phyloP scores from a whole-genome alignment of 2,113 vertebrate species.

The Tringa solitaria region DNA sequence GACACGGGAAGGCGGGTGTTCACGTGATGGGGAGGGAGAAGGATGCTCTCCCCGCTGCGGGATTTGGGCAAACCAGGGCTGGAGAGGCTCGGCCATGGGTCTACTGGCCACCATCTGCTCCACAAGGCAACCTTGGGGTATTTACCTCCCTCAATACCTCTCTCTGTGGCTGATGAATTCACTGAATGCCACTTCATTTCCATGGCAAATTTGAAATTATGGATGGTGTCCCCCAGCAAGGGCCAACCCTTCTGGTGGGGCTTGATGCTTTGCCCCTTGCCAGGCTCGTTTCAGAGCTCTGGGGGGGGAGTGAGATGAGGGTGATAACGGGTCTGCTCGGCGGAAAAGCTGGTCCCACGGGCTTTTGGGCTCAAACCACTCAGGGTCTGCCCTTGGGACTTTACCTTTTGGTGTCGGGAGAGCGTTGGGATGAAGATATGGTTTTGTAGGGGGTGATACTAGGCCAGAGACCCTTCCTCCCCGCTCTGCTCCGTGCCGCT shows the following conservation, averaged over 20 bases:
- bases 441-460: neutral
- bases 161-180: neutral
- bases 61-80: neutral
- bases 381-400: neutral
- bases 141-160: neutral
- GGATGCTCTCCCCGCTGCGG: accelerated
- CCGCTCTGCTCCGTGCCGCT: accelerated
- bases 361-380: neutral
- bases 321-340: neutral
- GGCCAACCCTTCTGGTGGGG: neutral
- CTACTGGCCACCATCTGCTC: neutral
- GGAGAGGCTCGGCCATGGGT: neutral
- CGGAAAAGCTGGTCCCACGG: accelerated
- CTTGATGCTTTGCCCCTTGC: neutral
- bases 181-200: neutral
- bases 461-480: neutral
- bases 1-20: neutral
- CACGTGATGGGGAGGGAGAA: neutral
- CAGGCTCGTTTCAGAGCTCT: neutral
- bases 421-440: accelerated
- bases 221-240: neutral
- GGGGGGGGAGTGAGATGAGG: neutral
- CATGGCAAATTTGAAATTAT: too few relatives aligned
- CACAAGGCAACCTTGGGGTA: accelerated
- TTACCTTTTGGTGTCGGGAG: neutral